Evolutionary conservation across 2,888 invertebrate species (phyloP).

Genomic region (Ametastegia equiseti): DNA sequence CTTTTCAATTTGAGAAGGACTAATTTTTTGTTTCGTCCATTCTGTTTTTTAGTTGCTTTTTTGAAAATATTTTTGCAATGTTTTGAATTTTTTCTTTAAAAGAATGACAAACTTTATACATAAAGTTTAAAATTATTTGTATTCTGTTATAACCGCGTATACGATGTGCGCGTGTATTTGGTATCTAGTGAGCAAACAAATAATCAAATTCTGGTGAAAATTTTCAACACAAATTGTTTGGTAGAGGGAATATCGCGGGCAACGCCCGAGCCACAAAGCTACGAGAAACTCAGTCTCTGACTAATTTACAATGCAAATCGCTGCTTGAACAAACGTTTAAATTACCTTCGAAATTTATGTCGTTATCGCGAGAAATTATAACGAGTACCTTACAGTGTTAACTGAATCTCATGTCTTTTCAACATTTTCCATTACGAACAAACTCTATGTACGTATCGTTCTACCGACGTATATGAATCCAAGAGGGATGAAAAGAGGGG

Average conservation of each 20-base stretch:
- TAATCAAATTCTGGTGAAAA: not conserved
- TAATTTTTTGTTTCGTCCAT: not conserved
- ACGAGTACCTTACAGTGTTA: not conserved
- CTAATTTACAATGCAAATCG: constrained; percentile 43
- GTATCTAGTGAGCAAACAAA: too few relatives aligned
- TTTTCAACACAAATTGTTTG: not conserved
- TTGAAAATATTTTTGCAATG: too few relatives aligned
- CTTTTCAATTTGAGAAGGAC: not conserved
- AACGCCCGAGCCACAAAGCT: not conserved
- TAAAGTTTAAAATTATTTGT: too few relatives aligned
- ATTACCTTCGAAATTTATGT: constrained; percentile 31
- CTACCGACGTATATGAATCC: not conserved
- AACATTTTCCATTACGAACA: not conserved
- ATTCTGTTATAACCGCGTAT: too few relatives aligned
- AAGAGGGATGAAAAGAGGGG: too few relatives aligned
- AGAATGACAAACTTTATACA: too few relatives aligned
- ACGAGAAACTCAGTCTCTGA: constrained; percentile 21
- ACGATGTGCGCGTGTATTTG: too few relatives aligned
- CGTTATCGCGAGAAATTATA: constrained; percentile 29
- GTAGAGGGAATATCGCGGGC: not conserved
- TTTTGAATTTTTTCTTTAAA: not conserved
- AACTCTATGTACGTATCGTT: not conserved
- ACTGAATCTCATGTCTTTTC: not conserved
- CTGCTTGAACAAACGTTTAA: constrained; percentile 39
- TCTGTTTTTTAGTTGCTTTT: not conserved